Evolutionary conservation across 2,888 invertebrate species (phyloP).

Genomic region (Luperina nickerlii): DNA sequence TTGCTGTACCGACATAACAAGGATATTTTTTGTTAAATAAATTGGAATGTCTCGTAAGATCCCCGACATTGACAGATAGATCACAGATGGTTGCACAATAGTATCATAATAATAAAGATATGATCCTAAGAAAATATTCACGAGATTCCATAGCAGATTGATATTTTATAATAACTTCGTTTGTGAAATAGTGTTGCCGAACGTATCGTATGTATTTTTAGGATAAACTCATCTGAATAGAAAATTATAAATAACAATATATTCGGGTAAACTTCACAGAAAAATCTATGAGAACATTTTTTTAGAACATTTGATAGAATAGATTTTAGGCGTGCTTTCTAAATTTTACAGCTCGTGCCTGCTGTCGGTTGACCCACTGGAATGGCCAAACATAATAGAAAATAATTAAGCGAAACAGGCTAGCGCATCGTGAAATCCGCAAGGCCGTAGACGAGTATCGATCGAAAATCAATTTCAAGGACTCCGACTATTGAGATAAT

Average conservation of each 20-base stretch:
- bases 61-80: constrained; percentile 82
- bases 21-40: constrained; percentile 60
- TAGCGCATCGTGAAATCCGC: constrained; percentile 52
- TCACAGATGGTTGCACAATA: constrained; percentile 84
- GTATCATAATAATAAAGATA: constrained; percentile 76
- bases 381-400: constrained; percentile 40
- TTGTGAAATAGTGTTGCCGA: constrained; percentile 24
- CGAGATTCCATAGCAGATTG: constrained; percentile 44
- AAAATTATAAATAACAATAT: constrained; percentile 5
- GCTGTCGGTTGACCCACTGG: not conserved
- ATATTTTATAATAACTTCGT: constrained; percentile 44
- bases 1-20: constrained; percentile 39
- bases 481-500: constrained; percentile 66
- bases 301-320: not conserved
- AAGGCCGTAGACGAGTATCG: constrained; percentile 47
- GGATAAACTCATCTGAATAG: constrained; percentile 23
- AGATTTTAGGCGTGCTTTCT: not conserved
- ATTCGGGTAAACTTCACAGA: not conserved
- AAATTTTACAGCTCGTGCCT: constrained; percentile 7
- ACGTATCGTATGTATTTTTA: constrained; percentile 47
- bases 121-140: constrained; percentile 82
- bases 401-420: constrained; percentile 47
- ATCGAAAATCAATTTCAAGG: constrained; percentile 62
- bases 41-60: constrained; percentile 53
- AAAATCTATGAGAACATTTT: not conserved